These are phyloP conservation scores for Coptodon rendalli DNA, from an alignment of 2,113 vertebrate species.

Conservation along the genomic window DNA sequence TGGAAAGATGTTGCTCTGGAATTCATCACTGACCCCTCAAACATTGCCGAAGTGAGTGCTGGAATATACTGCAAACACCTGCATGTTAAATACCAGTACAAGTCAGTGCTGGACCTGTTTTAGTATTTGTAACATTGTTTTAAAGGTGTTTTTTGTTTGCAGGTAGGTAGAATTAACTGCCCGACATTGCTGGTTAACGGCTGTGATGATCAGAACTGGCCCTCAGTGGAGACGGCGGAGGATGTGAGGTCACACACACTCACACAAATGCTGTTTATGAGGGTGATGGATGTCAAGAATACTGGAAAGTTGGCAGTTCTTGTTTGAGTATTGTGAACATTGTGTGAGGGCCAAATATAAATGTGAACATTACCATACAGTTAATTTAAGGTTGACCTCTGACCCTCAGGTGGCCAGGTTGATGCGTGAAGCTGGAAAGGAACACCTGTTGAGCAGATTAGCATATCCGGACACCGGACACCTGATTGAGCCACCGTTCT, in stretches of 20 bases:
- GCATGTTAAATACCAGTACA: background rate
- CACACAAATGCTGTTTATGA: background rate
- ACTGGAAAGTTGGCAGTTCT: background rate
- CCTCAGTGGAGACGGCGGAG: conserved; percentile 48
- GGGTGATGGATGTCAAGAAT: background rate
- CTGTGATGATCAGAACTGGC: conserved; percentile 68
- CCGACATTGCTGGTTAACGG: conserved; percentile 64
- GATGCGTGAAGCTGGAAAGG: conserved; percentile 60
- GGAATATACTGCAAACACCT: background rate
- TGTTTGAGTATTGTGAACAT: background rate
- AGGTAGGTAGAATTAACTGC: conserved; percentile 68
- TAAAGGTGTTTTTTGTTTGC: background rate
- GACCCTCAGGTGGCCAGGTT: conserved; percentile 44
- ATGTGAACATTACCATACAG: background rate
- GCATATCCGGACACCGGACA: conserved; percentile 64
- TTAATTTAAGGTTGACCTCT: background rate
- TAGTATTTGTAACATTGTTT: background rate
- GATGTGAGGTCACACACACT: conserved; percentile 38
- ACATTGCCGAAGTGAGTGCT: background rate
- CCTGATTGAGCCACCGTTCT: conserved; percentile 71
- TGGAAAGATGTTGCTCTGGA: conserved; percentile 28
- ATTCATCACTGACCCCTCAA: background rate
- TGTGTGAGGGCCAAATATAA: background rate
- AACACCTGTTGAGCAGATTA: conserved; percentile 54
- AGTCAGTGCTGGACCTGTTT: background rate